Base-by-base conservation (phyloP, 2,797 vertebrate genomes). In the Channa striata region DNA sequence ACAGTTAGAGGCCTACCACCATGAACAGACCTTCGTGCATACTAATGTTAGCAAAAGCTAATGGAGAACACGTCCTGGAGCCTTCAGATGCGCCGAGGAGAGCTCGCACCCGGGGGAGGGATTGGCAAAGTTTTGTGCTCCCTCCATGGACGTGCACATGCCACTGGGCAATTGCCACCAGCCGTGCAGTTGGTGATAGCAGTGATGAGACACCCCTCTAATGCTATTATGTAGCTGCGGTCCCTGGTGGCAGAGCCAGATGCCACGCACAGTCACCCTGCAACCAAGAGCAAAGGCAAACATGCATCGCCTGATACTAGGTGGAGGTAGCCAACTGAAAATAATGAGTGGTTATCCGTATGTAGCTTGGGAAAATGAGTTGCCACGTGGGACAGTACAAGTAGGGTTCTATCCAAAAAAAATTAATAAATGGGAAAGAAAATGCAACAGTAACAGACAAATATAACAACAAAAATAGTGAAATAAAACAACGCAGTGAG, bases 181-280 rank as follows among this genome's bases (percentile, higher is more conserved):
- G 69, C 59, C 17, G 8, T 73, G 72, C 68, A 66, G 72, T 72
- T 66, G 64, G 59, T 1, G 78, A 82, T 78, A 78, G 73, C 80
- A 19, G 78, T 78, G 74, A 75, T 81, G 83, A 84, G 84, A 71
- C 75, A 64, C 74, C 76, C 50, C 56, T 52, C 78, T 90, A 89
- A 87, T 84, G 49, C 54, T 50, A 70, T 84, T 83, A 83, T 87
- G 81, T 25, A 73, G 43, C 80, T 82, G 70, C 82, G 69, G 58
- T 83, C 84, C 56, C 66, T 37, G 62, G 69, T 81, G 71, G 76
- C 56, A 59, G 52, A 81, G 57, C 42, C 83, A 83, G 75, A 87
- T 75, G 52, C 76, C 77, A 37, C 20, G 73, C 56, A 47, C 66
- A 52, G 67, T 64, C 68, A 25, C 70, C 69, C 78, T 88, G 65